Base-by-base conservation (phyloP, 2,888 invertebrate genomes). In the Steromphala cineraria region DNA sequence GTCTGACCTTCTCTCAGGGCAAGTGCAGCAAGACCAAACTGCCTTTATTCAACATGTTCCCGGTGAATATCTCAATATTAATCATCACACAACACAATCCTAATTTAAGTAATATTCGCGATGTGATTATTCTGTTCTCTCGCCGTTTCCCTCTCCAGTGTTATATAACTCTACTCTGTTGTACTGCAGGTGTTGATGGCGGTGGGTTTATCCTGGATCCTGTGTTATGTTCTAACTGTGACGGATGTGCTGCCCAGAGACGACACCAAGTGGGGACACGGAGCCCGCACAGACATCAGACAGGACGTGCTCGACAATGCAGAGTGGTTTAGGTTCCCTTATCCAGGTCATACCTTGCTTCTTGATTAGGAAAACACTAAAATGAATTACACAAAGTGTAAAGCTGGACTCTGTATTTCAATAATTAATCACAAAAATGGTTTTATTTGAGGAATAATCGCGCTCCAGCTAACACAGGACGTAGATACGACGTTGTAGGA, bases 301-400 rank as follows among this genome's bases (percentile, higher is more conserved):
- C 74, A 79, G 0, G 81, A 85, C 28, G 92, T 90, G 4, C 82
- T 93, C 2, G n/a, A 78, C 0, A 79, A 88, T 7, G 87, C 93
- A 0, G 85, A 89, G 17, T 93, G 93, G 93, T 91, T 93, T 83
- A 83, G 93, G 36, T 87, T 93, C 78, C 93, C 92, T 94, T 96
- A 97, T 67, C 97, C 97, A 84, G 90, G 92, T 92, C 83, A 81
- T n/a, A 5, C 1, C 5, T 46, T 46, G 46, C 13, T 10, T 1
- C 5, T 46, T 36, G 36, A 2, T 36, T 7, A 36, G 36, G 7
- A 36, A 36, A n/a, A n/a, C n/a, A n/a, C n/a, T n/a, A n/a, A n/a
- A n/a, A n/a, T n/a, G n/a, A n/a, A n/a, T n/a, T n/a, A n/a, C n/a
- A n/a, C n/a, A n/a, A n/a, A n/a, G n/a, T n/a, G n/a, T n/a, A n/a